Percentiles rank a stretch among this genome's conserved stretches.
Conservation (phyloP, 1,140 invertebrate genomes). For the Cepaea nemoralis region DNA sequence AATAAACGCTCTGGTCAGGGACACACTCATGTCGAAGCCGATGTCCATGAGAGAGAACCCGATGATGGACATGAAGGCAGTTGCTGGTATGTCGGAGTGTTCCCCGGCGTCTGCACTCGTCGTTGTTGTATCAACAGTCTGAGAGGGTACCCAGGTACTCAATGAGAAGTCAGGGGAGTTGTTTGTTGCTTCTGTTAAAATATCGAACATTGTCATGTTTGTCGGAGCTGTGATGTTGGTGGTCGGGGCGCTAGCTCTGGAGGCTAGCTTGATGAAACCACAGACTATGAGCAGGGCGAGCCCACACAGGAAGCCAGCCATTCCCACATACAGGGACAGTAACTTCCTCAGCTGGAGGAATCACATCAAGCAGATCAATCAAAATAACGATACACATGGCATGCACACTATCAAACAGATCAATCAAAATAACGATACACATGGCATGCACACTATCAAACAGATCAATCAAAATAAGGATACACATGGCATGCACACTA, state of each 20-base stretch:
- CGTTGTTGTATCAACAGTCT: not conserved
- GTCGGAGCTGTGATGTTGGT: not conserved
- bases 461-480: no score
- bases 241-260: not conserved
- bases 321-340: conserved; percentile 1
- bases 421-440: no score
- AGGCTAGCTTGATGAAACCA: conserved; percentile 22
- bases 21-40: conserved; percentile 28
- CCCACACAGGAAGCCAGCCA: conserved; percentile 9
- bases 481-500: no score
- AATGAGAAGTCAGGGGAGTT: not conserved
- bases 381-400: no score
- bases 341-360: not conserved
- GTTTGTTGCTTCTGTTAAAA: not conserved
- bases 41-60: conserved; percentile 26
- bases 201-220: not conserved
- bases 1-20: conserved; percentile 19
- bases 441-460: no score
- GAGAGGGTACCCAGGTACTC: not conserved
- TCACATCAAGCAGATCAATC: no score
- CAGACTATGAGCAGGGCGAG: not conserved
- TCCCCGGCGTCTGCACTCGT: not conserved
- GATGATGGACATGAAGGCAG: conserved; percentile 28
- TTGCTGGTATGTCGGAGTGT: conserved; percentile 1
- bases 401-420: no score